Base-by-base conservation (phyloP, 2,888 invertebrate genomes). In the Synergus itoensis region DNA sequence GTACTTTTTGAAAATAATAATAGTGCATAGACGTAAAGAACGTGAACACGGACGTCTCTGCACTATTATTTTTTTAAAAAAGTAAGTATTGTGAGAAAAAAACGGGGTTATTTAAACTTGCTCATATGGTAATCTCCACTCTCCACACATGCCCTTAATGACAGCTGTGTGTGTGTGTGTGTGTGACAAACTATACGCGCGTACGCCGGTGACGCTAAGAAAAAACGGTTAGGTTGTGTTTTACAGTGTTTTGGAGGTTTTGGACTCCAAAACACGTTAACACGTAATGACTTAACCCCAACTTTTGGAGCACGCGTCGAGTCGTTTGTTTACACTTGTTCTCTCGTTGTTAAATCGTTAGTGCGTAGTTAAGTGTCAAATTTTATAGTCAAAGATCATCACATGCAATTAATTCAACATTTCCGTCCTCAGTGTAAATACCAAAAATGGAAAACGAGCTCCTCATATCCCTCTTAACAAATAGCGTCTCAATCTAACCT, bases 241-340 rank as follows among this genome's bases (percentile, higher is more conserved):
- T 12, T 11, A 36, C n/a, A 48, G 69, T 69, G 36, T 53, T 53
- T 53, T 48, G 21, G 48, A 67, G 18, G 28, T 28, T 28, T 28
- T 28, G 3, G 28, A 28, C 28, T 28, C 28, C 28, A 28, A 28
- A 28, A 28, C 63, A 41, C n/a, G n/a, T n/a, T n/a, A n/a, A n/a
- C n/a, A n/a, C n/a, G n/a, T n/a, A n/a, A n/a, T n/a, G n/a, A n/a
- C n/a, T n/a, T n/a, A n/a, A n/a, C 65, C 41, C 41, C 65, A 40
- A 18, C n/a, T 64, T 64, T 40, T 28, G 28, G 21, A 12, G 62
- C 28, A 28, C 28, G 28, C 62, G 62, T 28, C 12, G 36, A 48
- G 73, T 57, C 48, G 73, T 73, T 73, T 73, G 73, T 73, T 73
- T 73, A 73, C 73, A 73, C 73, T 73, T 73, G 73, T 73, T 73